Evolutionary conservation across 2,888 invertebrate species (phyloP).

Genomic region (Gymnoscelis rufifasciata): DNA sequence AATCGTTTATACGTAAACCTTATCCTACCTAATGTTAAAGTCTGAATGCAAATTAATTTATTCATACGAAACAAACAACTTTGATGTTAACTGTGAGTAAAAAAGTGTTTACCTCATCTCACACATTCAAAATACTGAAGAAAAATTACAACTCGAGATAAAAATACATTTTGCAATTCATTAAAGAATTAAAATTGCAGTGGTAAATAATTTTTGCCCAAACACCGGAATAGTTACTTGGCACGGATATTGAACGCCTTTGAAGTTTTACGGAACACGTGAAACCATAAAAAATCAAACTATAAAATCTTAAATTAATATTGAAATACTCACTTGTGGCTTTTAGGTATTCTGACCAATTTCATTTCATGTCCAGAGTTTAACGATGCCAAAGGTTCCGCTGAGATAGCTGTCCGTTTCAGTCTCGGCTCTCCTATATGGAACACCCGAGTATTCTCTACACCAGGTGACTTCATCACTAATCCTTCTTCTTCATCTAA

Average conservation of each 20-base stretch:
- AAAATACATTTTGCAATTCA: neutral
- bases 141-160: neutral
- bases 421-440: constrained; percentile 80
- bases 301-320: constrained; percentile 2
- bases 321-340: constrained; percentile 72
- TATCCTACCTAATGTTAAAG: too few species aligned
- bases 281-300: neutral
- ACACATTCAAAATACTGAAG: neutral
- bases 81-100: neutral
- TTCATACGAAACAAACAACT: neutral
- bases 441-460: constrained; percentile 76
- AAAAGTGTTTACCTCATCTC: neutral
- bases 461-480: constrained; percentile 66
- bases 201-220: neutral
- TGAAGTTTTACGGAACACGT: constrained; percentile 12
- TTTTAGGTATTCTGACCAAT: constrained; percentile 85
- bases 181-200: neutral
- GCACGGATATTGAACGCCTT: constrained; percentile 5
- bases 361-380: constrained; percentile 80
- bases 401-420: constrained; percentile 87
- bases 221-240: neutral
- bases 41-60: neutral
- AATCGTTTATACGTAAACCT: too few species aligned
- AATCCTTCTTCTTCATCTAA: constrained; percentile 65
- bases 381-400: constrained; percentile 85